Evolutionary conservation across 2,888 invertebrate species (phyloP).

Genomic region (Acronicta leporina): DNA sequence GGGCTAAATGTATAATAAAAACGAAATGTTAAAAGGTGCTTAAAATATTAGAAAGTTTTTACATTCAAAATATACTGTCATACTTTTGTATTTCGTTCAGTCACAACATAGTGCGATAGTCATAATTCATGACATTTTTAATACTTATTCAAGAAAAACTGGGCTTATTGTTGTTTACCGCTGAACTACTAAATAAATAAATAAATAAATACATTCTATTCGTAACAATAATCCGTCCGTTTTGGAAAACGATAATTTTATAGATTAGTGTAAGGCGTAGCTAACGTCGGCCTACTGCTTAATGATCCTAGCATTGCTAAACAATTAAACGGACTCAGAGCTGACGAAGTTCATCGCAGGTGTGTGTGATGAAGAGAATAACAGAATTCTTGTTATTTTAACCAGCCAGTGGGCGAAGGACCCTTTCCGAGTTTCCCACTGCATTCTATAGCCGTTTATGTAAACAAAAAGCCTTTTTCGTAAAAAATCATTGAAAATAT

Average conservation of each 20-base stretch:
- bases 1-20: not conserved
- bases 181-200: too few relatives aligned
- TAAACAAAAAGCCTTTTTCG: not conserved
- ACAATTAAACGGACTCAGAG: slow-evolving; percentile 25
- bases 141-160: too few relatives aligned
- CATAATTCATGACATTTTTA: too few relatives aligned
- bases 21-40: not conserved
- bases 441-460: not conserved
- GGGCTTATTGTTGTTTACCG: not conserved
- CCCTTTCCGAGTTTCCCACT: not conserved
- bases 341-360: slow-evolving; percentile 38
- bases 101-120: too few relatives aligned
- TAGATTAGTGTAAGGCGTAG: slow-evolving; percentile 1
- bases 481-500: not conserved
- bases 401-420: not conserved
- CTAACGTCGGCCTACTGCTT: slow-evolving; percentile 15
- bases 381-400: not conserved
- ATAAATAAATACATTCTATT: too few relatives aligned
- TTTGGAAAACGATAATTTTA: not conserved
- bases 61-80: too few relatives aligned
- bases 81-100: too few relatives aligned
- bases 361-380: slow-evolving; percentile 25
- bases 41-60: not conserved
- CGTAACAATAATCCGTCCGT: slow-evolving; percentile 32
- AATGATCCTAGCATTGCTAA: slow-evolving; percentile 25